Base-by-base conservation (phyloP, 37 sponge, comb jelly and placozoan species). In the Ephydatia muelleri region DNA sequence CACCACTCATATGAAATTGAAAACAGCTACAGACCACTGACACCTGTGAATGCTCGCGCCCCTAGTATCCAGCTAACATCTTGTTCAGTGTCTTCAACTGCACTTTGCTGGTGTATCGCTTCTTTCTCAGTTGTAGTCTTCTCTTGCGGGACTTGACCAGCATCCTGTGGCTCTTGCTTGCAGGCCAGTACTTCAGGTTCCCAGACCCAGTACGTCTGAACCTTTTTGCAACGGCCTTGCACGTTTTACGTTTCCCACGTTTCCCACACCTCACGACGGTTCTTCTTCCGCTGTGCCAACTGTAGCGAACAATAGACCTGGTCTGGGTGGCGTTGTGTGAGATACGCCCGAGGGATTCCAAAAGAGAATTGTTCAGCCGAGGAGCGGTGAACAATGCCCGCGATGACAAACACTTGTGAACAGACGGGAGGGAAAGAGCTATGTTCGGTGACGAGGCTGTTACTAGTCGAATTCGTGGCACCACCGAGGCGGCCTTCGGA, bases 81-180 rank as follows among this genome's bases (percentile, higher is more conserved):
- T 94, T 93, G 77, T 96, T 96, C 38, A 96, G 76, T 0, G 80
- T 79, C 57, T 94, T 96, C 26, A 86, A 23, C 77, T 96, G 94
- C 6, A 76, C 76, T 40, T 91, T 92, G 83, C 26, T 93, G 36
- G 67, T 85, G 68, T 89, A 93, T 21, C 78, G 35, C 39, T 78
- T 70, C 70, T 88, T 96, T 21, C 89, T 84, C 23, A 88, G 70
- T 36, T 75, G 78, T 38, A 82, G 74, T 31, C 89, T 80, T 19
- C 69, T 49, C 28, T 80, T 87, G 16, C 32, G 39, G 2, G 90
- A 87, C 81, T 96, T 96, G 67, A 73, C 49, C 25, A 88, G 67
- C 84, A 86, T 84, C 47, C 77, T 78, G 81, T 93, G 96, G 30
- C 70, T 83, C 35, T 77, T 82, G 11, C 93, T 91, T 23, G 94